These are phyloP conservation scores for Thamnophis sirtalis DNA, from an alignment of 2,113 vertebrate species.

Conservation along the genomic window DNA sequence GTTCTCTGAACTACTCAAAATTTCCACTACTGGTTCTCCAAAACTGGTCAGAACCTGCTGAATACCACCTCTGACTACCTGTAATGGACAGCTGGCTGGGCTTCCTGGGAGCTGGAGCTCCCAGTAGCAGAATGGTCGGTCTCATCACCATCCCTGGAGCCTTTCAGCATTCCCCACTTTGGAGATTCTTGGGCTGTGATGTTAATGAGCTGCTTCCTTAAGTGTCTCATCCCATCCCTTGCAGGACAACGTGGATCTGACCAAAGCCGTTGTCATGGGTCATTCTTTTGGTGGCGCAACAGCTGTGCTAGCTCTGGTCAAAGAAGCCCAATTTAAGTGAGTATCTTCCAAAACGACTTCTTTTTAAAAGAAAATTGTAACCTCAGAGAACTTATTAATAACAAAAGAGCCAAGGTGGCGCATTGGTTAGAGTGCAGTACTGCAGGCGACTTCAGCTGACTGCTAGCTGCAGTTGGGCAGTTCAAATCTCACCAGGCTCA, in stretches of 20 bases:
- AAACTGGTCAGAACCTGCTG: too few species aligned
- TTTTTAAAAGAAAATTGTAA: accelerated
- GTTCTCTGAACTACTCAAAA: too few species aligned
- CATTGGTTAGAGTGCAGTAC: not conserved
- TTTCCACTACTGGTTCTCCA: too few species aligned
- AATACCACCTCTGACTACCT: not conserved
- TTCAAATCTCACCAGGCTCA: not conserved
- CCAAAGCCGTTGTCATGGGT: constrained; percentile 66
- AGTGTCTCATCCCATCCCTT: not conserved
- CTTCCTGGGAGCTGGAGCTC: not conserved
- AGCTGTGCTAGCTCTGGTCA: constrained; percentile 65
- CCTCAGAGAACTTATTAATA: not conserved
- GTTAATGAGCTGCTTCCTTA: not conserved
- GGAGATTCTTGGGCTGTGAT: not conserved
- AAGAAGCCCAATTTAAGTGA: constrained; percentile 70
- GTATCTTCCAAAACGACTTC: not conserved
- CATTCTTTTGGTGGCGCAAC: constrained; percentile 76
- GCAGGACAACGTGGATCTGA: constrained; percentile 65
- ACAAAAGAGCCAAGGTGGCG: not conserved
- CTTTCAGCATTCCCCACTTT: not conserved
- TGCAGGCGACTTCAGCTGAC: not conserved
- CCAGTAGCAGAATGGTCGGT: not conserved
- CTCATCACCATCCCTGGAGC: not conserved
- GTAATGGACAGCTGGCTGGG: not conserved
- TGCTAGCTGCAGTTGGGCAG: not conserved